These are phyloP conservation scores for Portunus trituberculatus DNA, from an alignment of 1,140 invertebrate species.

Conservation along the genomic window DNA sequence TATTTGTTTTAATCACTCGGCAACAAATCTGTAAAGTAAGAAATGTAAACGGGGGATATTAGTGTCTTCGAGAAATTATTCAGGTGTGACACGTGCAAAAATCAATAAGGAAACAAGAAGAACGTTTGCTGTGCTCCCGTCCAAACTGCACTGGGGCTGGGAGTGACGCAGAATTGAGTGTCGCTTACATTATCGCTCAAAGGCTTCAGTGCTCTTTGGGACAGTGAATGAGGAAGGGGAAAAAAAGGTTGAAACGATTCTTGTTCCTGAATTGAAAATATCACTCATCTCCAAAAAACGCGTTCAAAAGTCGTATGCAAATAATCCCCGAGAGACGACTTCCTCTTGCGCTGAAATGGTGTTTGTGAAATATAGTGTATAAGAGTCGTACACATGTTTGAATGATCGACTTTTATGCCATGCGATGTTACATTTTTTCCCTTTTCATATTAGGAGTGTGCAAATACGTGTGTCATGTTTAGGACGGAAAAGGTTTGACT, in stretches of 20 bases:
- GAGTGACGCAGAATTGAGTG: neutral
- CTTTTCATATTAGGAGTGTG: too few relatives aligned
- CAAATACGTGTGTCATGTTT: too few relatives aligned
- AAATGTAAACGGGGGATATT: too few relatives aligned
- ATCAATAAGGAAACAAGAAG: neutral
- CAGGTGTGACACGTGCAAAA: neutral
- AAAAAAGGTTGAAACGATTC: neutral
- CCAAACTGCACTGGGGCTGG: neutral
- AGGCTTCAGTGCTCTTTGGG: neutral
- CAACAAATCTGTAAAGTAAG: too few relatives aligned
- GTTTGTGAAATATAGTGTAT: too few relatives aligned
- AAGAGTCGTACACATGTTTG: too few relatives aligned
- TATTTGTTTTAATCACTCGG: too few relatives aligned
- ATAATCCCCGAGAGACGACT: neutral
- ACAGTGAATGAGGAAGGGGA: neutral
- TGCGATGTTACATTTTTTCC: too few relatives aligned
- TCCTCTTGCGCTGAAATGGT: neutral
- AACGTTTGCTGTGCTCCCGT: neutral
- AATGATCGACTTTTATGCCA: too few relatives aligned
- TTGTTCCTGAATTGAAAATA: neutral
- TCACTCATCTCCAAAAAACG: neutral
- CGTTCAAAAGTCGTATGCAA: neutral
- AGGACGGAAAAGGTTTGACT: too few relatives aligned
- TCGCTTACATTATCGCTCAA: neutral
- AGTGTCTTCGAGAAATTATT: neutral